Conservation (phyloP, 1,140 invertebrate genomes). For the Reticulitermes speratus region DNA sequence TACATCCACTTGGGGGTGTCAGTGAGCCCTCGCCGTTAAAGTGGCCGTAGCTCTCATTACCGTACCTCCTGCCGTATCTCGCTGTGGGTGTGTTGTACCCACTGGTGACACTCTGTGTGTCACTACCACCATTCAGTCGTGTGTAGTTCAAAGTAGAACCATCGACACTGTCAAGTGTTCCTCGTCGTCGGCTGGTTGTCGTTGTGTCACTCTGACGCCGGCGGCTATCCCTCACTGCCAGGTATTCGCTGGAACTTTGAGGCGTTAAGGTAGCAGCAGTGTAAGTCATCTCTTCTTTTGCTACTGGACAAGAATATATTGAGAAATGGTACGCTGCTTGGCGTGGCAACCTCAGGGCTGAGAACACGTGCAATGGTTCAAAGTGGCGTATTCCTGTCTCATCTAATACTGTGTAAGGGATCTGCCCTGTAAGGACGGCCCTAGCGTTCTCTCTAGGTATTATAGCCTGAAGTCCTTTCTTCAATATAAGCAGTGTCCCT, state of each 20-base stretch:
- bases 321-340: constrained; percentile 62
- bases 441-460: constrained; percentile 71
- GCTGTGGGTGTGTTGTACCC: neutral
- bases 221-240: neutral
- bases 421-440: constrained; percentile 69
- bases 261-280: neutral
- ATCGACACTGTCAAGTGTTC: neutral
- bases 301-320: constrained; percentile 62
- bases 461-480: constrained; percentile 72
- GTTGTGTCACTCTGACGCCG: neutral
- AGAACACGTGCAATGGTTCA: constrained; percentile 72
- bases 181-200: neutral
- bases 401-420: constrained; percentile 73
- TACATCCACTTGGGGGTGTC: neutral
- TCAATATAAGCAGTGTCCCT: constrained; percentile 68
- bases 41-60: neutral
- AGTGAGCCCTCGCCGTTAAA: neutral
- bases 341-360: constrained; percentile 63
- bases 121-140: neutral
- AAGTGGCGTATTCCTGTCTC: constrained; percentile 74
- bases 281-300: constrained; percentile 45
- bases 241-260: neutral
- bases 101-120: neutral
- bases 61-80: neutral
- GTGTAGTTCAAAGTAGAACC: neutral